Evolutionary conservation across 2,888 invertebrate genomes (phyloP).

Genomic region (Pasiphila rectangulata): DNA sequence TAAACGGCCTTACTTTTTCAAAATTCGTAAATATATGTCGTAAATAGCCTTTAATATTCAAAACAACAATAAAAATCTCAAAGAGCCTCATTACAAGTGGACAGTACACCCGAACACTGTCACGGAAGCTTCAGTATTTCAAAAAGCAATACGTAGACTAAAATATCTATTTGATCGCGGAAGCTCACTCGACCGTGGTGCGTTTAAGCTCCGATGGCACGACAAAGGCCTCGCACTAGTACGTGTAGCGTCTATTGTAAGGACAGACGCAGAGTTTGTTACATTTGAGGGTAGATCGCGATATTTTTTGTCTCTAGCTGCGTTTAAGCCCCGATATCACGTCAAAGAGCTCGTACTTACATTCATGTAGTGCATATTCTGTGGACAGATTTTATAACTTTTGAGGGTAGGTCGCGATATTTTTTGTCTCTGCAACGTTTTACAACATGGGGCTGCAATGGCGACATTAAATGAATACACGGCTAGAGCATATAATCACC

Average conservation of each 20-base stretch:
- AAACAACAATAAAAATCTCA: no score
- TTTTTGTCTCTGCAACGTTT: slow-evolving; percentile 19
- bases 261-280: slow-evolving; percentile 6
- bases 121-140: slow-evolving; percentile 5
- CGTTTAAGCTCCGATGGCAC: slow-evolving; percentile 32
- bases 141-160: slow-evolving; percentile 21
- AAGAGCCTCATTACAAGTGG: background rate
- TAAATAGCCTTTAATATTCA: no score
- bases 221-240: slow-evolving; percentile 31
- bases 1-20: slow-evolving; percentile 4
- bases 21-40: no score
- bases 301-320: background rate
- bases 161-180: slow-evolving; percentile 35
- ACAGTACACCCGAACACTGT: background rate
- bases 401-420: background rate
- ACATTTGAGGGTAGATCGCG: background rate
- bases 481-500: no score
- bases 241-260: slow-evolving; percentile 22
- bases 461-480: no score
- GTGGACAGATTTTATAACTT: slow-evolving; percentile 12
- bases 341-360: slow-evolving; percentile 31
- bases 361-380: slow-evolving; percentile 17
- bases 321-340: slow-evolving; percentile 32
- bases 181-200: slow-evolving; percentile 29
- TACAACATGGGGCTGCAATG: no score